Evolutionary conservation across 2,888 invertebrate species (phyloP), one percentile per base, ranked within the genome.

Genomic region (Bibio marci): DNA sequence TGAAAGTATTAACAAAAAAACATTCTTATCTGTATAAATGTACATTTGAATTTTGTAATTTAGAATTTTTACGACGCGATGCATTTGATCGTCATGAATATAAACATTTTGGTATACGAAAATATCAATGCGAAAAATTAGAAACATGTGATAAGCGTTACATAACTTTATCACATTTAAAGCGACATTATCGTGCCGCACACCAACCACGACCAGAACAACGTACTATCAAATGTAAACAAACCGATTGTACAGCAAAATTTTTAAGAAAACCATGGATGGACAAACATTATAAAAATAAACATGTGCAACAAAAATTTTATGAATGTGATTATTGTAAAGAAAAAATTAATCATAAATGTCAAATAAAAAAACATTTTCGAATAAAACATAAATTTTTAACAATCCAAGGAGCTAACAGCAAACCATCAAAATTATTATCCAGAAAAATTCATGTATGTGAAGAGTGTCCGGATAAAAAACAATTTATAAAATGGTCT

Each of bases 1-100:
- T n/a, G n/a, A n/a, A n/a, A n/a, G n/a, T n/a, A n/a, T n/a, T n/a
- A n/a, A n/a, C n/a, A n/a, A n/a, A n/a, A n/a, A n/a, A n/a, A n/a
- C n/a, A n/a, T n/a, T n/a, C n/a, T n/a, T n/a, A n/a, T n/a, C n/a
- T n/a, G n/a, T 22, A 22, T 22, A 4, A 22, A 6, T 22, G 22
- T 22, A 22, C 22, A 22, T 8, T 22, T 22, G 22, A 22, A 6
- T 8, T 63, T 2, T 75, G 76, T 45, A 51, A 53, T 2, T 57
- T 64, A 18, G 53, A 53, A 19, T 75, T 73, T 45, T 55, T 56
- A 42, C 65, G 71, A 37, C 64, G 69, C 11, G 68, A 64, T 32
- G 63, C 67, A 47, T 55, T 76, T 40, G 60, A 65, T 30, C 66
- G 69, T 37, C 75, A 75, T 50, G 54, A 68, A 42, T 62, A 65